phyloP scores from a whole-genome alignment of 92 coral and sea anemone genomes.

The Hydrozoanthus gracilis region DNA sequence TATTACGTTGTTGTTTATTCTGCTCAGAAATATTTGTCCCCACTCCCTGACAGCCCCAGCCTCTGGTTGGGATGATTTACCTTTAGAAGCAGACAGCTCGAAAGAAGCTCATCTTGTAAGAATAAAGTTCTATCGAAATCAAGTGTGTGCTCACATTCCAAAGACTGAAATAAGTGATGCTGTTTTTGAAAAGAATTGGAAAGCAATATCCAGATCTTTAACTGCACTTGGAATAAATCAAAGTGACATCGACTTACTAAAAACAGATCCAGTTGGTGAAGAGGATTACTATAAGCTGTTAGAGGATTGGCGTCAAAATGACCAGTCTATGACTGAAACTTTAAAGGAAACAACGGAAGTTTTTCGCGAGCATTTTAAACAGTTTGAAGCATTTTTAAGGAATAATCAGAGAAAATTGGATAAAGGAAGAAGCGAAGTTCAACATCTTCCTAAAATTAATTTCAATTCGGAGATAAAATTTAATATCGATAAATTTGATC shows the following conservation, averaged over 20 bases:
- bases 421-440: no score
- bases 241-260: neutral
- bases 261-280: neutral
- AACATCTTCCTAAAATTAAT: no score
- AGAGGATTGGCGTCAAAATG: neutral
- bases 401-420: neutral
- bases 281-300: neutral
- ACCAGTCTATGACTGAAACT: neutral
- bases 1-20: slow-evolving; percentile 19
- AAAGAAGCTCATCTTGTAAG: slow-evolving; percentile 23
- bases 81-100: neutral
- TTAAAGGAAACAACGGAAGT: neutral
- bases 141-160: slow-evolving; percentile 15
- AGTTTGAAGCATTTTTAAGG: slow-evolving; percentile 38
- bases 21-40: slow-evolving; percentile 12
- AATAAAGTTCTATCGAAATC: slow-evolving; percentile 19
- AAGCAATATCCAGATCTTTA: slow-evolving; percentile 3
- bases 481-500: no score
- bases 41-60: slow-evolving; percentile 12
- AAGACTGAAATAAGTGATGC: slow-evolving; percentile 17
- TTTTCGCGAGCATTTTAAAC: neutral
- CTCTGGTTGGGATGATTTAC: slow-evolving; percentile 17
- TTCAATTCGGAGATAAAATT: no score
- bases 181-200: slow-evolving; percentile 14
- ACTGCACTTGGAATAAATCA: neutral